A percentile compares a stretch with the other conserved stretches of the same genome.
phyloP scores from a whole-genome alignment of 2,797 vertebrate species.

The Acipenser transmontanus region DNA sequence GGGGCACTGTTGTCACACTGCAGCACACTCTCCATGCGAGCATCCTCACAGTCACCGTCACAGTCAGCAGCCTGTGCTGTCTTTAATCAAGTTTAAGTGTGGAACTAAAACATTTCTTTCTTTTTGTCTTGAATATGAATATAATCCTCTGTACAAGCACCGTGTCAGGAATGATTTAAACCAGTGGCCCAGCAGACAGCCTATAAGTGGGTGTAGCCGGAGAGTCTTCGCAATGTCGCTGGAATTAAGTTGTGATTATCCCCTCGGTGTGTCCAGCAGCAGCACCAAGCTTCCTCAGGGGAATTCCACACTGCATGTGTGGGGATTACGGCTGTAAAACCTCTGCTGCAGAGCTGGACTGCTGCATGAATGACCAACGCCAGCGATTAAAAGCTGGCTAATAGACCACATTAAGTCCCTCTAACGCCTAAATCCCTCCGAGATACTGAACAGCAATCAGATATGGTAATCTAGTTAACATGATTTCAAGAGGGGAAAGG shows the following conservation, averaged over 20 bases:
- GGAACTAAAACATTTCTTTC: too few relatives aligned
- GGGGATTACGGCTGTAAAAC: conserved; percentile 27
- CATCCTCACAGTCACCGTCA: background rate
- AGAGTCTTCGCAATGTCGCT: conserved; percentile 8
- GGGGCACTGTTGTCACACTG: conserved; percentile 9
- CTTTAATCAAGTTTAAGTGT: too few relatives aligned
- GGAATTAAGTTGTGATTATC: conserved; percentile 24
- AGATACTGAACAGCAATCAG: conserved; percentile 14
- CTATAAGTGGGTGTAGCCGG: background rate
- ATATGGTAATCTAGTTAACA: too few relatives aligned
- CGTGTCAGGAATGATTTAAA: too few relatives aligned
- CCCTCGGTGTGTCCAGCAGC: background rate
- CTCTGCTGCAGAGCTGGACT: conserved; percentile 23
- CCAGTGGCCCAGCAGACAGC: too few relatives aligned
- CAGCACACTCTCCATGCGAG: background rate
- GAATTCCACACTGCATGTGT: conserved; percentile 18
- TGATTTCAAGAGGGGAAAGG: too few relatives aligned
- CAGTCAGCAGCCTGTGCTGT: too few relatives aligned
- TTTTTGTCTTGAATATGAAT: too few relatives aligned
- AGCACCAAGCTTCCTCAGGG: conserved; percentile 1
- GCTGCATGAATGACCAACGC: conserved; percentile 14
- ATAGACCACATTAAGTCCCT: conserved; percentile 35
- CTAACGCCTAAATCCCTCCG: conserved; percentile 36
- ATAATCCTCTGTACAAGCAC: too few relatives aligned
- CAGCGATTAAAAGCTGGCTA: conserved; percentile 41